Conservation (phyloP, 1,140 invertebrate species). For the Drosophila sp. region DNA sequence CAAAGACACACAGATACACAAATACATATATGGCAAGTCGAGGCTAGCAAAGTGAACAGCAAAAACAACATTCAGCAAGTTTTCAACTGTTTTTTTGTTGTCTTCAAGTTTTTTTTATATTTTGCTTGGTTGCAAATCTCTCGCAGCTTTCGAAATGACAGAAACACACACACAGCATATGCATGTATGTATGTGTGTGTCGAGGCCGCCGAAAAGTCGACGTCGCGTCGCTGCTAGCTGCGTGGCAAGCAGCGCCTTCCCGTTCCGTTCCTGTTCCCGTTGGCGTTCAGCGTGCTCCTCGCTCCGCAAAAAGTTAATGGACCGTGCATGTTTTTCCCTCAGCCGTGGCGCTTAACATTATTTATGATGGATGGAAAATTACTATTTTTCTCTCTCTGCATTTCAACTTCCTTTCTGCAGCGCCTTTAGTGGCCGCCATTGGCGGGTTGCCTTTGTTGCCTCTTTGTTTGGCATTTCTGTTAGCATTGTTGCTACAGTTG, state of each 20-base stretch:
- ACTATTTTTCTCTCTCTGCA: constrained; percentile 53
- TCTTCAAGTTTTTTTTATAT: constrained; percentile 19
- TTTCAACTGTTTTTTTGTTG: constrained; percentile 43
- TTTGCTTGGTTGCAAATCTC: constrained; percentile 46
- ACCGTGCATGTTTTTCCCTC: constrained; percentile 83
- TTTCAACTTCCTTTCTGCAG: constrained; percentile 68
- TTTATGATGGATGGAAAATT: constrained; percentile 84
- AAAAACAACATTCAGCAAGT: constrained; percentile 16
- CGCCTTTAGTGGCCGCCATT: constrained; percentile 50
- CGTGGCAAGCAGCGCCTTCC: constrained; percentile 38
- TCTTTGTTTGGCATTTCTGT: constrained; percentile 31
- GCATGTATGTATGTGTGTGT: constrained; percentile 40
- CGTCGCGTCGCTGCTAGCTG: constrained; percentile 21
- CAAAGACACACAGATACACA: background rate
- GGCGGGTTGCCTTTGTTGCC: constrained; percentile 39
- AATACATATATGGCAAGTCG: constrained; percentile 18
- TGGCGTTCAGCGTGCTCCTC: constrained; percentile 24
- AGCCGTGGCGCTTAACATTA: constrained; percentile 84
- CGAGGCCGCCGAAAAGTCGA: constrained; percentile 45
- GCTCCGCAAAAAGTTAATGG: constrained; percentile 78
- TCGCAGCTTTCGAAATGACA: constrained; percentile 61
- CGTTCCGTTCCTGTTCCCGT: background rate
- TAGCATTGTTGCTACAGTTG: constrained; percentile 62
- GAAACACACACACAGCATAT: constrained; percentile 19
- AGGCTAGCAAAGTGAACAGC: constrained; percentile 44